Percentiles rank a stretch among this genome's conserved stretches.
phyloP scores from a whole-genome alignment of 1,140 invertebrate species.

The Melipona quadrifasciata region DNA sequence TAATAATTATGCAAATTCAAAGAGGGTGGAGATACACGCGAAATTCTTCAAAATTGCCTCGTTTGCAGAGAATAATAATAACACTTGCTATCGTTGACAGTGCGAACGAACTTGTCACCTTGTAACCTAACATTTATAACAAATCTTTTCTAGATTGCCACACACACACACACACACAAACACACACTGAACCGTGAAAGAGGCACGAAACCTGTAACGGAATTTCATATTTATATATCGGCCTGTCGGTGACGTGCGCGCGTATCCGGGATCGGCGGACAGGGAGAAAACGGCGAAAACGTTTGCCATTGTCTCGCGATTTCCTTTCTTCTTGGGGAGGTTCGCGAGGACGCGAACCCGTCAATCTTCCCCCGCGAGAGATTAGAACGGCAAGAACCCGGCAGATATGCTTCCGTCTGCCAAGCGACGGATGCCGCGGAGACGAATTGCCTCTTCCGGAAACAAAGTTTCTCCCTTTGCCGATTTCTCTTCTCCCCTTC shows the following conservation, averaged over 20 bases:
- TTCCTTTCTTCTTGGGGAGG: conserved; percentile 24
- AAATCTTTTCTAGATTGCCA: too few relatives aligned
- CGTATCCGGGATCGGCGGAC: background rate
- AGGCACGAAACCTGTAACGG: background rate
- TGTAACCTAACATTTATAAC: too few relatives aligned
- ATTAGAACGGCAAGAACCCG: conserved; percentile 48
- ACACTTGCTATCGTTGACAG: too few relatives aligned
- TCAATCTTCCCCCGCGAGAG: conserved; percentile 49
- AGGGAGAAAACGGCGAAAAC: background rate
- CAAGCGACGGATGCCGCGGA: conserved; percentile 43
- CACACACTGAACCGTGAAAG: too few relatives aligned
- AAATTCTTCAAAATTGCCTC: too few relatives aligned
- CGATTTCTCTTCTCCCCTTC: conserved; percentile 33
- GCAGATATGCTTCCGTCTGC: conserved; percentile 43
- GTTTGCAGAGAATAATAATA: too few relatives aligned
- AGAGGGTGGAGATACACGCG: too few relatives aligned
- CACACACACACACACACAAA: too few relatives aligned
- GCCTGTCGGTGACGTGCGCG: conserved; percentile 22
- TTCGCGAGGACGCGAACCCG: conserved; percentile 28
- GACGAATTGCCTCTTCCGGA: conserved; percentile 58
- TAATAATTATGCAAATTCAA: too few relatives aligned
- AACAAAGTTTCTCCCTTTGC: conserved; percentile 53
- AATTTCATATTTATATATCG: conserved; percentile 63
- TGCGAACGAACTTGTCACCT: too few relatives aligned
- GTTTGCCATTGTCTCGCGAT: conserved; percentile 52